Evolutionary conservation across 2,888 invertebrate genomes (phyloP).

Genomic region (Mythimna pallens): DNA sequence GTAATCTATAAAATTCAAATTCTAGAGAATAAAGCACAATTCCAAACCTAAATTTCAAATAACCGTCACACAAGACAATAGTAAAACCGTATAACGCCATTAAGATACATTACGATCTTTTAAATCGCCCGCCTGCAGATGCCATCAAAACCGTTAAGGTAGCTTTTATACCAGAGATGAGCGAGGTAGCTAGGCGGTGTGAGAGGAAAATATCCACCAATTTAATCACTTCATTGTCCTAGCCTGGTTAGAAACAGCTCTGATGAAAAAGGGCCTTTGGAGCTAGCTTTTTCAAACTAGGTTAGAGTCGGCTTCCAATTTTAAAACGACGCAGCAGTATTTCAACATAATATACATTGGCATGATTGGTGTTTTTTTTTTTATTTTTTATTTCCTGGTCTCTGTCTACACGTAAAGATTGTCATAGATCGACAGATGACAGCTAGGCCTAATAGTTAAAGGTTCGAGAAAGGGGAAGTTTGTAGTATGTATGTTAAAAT

Average conservation of each 20-base stretch:
- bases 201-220: not conserved
- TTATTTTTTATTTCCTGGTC: too few relatives aligned
- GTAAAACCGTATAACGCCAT: slow-evolving; percentile 56
- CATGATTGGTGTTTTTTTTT: too few relatives aligned
- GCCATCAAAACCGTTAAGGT: slow-evolving; percentile 68
- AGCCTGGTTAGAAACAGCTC: not conserved
- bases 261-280: not conserved
- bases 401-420: too few relatives aligned
- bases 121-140: slow-evolving; percentile 57
- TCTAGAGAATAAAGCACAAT: slow-evolving; percentile 26
- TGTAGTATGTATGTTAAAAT: too few relatives aligned
- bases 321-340: too few relatives aligned
- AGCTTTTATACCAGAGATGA: not conserved
- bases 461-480: too few relatives aligned
- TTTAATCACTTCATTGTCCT: not conserved
- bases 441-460: too few relatives aligned
- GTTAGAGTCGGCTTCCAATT: too few relatives aligned
- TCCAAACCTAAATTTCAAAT: slow-evolving; percentile 33
- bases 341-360: too few relatives aligned
- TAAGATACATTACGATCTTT: slow-evolving; percentile 60
- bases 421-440: too few relatives aligned
- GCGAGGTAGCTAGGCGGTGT: not conserved
- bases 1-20: slow-evolving; percentile 11
- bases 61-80: slow-evolving; percentile 52
- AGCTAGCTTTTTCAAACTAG: not conserved